Evolutionary conservation across 1,140 invertebrate species (phyloP).

Genomic region (Euwallacea fornicatus): DNA sequence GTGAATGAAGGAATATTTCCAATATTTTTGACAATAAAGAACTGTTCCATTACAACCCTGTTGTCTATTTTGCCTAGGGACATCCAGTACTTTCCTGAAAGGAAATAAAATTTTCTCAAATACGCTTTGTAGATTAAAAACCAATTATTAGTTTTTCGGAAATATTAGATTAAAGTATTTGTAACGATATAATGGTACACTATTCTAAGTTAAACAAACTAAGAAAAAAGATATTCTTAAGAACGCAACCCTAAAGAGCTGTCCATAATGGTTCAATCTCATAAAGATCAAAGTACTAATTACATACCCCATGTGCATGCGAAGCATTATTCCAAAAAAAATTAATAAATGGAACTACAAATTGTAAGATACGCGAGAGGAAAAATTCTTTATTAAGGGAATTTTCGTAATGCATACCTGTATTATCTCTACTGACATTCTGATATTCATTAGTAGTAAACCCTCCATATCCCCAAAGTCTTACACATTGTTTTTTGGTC

Average conservation of each 20-base stretch:
- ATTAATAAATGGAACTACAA: no score
- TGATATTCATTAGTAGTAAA: conserved; percentile 54
- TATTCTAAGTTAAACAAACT: not conserved
- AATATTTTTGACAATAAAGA: conserved; percentile 55
- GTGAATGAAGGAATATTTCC: conserved; percentile 56
- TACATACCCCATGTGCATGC: no score
- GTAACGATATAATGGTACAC: no score
- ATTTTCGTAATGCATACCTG: conserved; percentile 35
- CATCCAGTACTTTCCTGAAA: conserved; percentile 54
- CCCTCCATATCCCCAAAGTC: conserved; percentile 58
- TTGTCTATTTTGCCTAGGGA: conserved; percentile 56
- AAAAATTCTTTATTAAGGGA: no score
- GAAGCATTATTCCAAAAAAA: no score
- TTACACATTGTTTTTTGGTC: conserved; percentile 47
- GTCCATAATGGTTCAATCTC: no score
- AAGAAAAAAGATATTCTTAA: not conserved
- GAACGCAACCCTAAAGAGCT: no score
- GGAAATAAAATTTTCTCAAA: not conserved
- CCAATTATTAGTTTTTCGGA: not conserved
- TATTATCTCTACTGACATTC: conserved; percentile 56
- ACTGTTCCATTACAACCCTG: conserved; percentile 49
- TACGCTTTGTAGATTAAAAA: not conserved
- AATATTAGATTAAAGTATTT: no score
- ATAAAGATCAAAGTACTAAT: no score
- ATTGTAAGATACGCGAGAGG: no score